These are phyloP conservation scores for Spizaetus ornatus DNA, from an alignment of 2,113 vertebrate species.

Conservation along the genomic window DNA sequence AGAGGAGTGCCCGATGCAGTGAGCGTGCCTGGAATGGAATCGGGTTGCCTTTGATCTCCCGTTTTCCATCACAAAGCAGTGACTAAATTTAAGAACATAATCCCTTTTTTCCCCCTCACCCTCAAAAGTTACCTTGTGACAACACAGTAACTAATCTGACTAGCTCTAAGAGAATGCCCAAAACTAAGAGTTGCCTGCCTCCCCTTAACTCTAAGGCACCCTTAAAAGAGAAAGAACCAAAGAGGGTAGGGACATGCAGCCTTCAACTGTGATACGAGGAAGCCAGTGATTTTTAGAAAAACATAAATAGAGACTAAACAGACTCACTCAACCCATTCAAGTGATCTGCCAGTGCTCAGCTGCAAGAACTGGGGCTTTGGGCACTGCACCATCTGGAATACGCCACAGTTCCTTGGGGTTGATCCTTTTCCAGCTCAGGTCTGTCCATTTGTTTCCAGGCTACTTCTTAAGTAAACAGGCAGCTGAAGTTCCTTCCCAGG, in stretches of 20 bases:
- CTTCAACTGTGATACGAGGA: neutral
- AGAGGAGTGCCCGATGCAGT: neutral
- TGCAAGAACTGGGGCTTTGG: neutral
- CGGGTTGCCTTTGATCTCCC: neutral
- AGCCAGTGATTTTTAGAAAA: neutral
- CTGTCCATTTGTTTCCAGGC: neutral
- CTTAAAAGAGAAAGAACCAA: neutral
- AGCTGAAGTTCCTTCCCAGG: slow-evolving; percentile 19
- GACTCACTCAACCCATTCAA: neutral
- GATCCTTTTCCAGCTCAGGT: neutral
- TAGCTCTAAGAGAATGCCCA: neutral
- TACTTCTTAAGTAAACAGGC: neutral
- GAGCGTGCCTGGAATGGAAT: neutral
- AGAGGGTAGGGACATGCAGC: neutral
- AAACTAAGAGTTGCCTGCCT: neutral
- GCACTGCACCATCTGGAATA: neutral
- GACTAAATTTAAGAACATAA: neutral
- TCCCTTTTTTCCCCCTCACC: neutral
- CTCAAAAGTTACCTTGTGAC: neutral
- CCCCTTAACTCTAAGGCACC: slow-evolving; percentile 40
- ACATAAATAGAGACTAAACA: neutral
- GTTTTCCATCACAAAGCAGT: neutral
- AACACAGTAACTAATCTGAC: neutral
- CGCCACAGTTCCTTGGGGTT: neutral
- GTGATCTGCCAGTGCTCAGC: neutral